Base-by-base conservation (phyloP, 2,888 invertebrate species). In the Drosophila tanythrix region DNA sequence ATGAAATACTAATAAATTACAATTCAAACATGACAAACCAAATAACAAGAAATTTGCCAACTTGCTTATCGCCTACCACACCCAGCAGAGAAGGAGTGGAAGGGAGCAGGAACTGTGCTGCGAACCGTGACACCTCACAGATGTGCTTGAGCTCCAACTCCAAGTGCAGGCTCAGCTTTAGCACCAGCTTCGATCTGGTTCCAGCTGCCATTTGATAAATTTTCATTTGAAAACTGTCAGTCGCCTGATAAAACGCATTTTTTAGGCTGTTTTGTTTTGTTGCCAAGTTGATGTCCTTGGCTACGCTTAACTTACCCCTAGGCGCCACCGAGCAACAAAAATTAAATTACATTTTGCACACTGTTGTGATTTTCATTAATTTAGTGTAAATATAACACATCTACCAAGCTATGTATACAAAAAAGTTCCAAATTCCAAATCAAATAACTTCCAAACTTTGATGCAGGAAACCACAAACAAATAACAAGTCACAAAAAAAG, bases 341-440 rank as follows among this genome's bases (percentile, higher is more conserved):
- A 85, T 87, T 76, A 87, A 89, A 86, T 86, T 89, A 88, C 82
- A 89, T 89, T 86, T 78, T 72, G 84, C 82, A 76, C 84, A 78
- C 88, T 84, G 85, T 87, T 86, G 80, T 86, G 85, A 78, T 89
- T 86, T 84, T 88, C 82, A 88, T 89, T 86, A 86, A 86, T 87
- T 86, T 89, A 80, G 85, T 82, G 84, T 80, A 82, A 88, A 82
- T 76, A 79, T 71, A 77, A 85, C 73, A 85, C 66, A 83, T 67
- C 62, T 65, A 76, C 35, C 57, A 40, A 40, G 15, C 31, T 48
- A 50, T 35, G 51, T 43, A 61, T 73, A 70, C 50, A 58, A 66
- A 61, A 76, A 79, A 76, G 65, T 75, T 70, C 59, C 51, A 72
- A 80, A 82, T 85, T 80, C 70, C 79, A 82, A 86, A 88, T 89